Conservation (phyloP, 2,113 vertebrate species). For the Prionailurus viverrinus region DNA sequence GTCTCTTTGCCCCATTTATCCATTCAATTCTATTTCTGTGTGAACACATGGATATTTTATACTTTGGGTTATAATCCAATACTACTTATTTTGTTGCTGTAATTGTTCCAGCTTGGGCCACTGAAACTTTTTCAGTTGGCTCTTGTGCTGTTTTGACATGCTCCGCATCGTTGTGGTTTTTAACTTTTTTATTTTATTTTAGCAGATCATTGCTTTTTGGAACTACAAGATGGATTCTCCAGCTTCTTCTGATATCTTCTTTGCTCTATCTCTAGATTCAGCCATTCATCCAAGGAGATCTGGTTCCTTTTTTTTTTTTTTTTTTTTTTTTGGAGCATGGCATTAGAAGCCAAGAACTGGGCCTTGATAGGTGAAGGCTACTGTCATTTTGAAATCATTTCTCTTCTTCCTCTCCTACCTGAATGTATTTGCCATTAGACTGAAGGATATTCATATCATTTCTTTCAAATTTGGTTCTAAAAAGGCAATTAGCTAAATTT, state of each 20-base stretch:
- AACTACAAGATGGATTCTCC: background rate
- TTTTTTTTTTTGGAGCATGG: background rate
- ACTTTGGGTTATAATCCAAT: background rate
- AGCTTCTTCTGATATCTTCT: background rate
- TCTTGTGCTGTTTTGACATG: background rate
- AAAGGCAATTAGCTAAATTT: constrained; percentile 37
- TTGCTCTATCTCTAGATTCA: background rate
- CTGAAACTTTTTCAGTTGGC: background rate
- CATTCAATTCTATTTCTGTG: background rate
- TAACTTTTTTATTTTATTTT: background rate
- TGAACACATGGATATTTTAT: background rate
- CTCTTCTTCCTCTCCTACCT: background rate
- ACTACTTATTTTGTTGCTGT: constrained; percentile 11
- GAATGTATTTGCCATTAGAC: background rate
- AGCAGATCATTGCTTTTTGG: background rate
- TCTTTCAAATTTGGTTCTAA: constrained; percentile 37
- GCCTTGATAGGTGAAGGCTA: background rate
- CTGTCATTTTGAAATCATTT: constrained; percentile 5
- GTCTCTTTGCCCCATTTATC: background rate
- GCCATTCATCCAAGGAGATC: background rate
- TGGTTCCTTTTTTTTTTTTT: background rate
- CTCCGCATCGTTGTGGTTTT: background rate
- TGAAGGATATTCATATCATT: background rate
- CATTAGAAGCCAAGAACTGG: constrained; percentile 1
- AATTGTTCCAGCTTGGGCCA: background rate